Conservation (phyloP, 2,113 vertebrate genomes). For the Calidris pygmaea region DNA sequence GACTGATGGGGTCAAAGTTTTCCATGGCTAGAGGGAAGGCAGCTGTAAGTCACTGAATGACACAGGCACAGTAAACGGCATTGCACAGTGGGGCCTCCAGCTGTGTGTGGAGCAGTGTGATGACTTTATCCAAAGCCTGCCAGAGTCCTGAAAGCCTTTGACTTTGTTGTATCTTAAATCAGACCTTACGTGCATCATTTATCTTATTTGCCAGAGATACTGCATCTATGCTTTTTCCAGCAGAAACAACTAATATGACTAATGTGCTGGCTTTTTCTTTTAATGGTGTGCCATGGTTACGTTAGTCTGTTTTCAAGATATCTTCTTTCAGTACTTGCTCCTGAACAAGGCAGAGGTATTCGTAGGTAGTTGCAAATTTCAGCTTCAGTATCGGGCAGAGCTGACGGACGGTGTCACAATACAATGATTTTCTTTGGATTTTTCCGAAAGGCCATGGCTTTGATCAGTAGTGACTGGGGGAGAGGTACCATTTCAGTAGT, state of each 20-base stretch:
- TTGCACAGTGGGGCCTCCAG: background rate
- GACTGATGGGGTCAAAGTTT: background rate
- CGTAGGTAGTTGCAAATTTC: background rate
- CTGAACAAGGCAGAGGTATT: background rate
- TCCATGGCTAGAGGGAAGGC: background rate
- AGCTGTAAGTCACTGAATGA: background rate
- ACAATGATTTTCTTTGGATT: background rate
- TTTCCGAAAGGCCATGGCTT: background rate
- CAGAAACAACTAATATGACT: background rate
- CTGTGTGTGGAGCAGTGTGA: background rate
- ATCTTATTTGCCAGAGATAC: background rate
- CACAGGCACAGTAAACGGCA: background rate
- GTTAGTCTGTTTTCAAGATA: background rate
- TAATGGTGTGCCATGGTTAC: background rate
- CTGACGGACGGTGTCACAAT: background rate
- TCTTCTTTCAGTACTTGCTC: background rate
- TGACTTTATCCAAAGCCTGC: background rate
- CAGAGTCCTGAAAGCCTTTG: background rate
- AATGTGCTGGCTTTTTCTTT: background rate
- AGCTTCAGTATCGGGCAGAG: background rate
- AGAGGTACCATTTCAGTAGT: background rate
- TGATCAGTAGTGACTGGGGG: background rate
- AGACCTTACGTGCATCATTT: background rate
- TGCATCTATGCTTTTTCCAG: background rate
- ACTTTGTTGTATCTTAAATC: background rate